These are phyloP conservation scores for Ceratothoa steindachneri DNA, from an alignment of 2,888 invertebrate species.

Conservation along the genomic window DNA sequence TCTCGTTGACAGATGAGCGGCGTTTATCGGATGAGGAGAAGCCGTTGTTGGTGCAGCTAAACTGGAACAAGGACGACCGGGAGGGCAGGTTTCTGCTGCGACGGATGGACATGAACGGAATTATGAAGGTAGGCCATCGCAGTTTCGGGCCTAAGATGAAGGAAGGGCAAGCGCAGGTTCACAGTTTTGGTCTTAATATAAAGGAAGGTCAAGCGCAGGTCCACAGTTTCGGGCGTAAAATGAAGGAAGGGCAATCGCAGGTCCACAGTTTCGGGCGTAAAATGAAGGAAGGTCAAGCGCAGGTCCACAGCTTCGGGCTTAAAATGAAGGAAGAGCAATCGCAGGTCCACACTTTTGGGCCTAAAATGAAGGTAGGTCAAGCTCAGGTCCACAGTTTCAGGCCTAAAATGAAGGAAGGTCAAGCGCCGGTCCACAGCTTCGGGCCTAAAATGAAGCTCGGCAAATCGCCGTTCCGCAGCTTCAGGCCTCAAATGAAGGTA, in stretches of 20 bases:
- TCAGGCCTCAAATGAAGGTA: no score
- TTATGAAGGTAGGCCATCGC: neutral
- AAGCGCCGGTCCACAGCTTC: neutral
- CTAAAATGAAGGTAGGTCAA: no score
- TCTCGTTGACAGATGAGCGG: conserved; percentile 81
- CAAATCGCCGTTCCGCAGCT: no score
- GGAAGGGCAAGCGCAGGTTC: neutral
- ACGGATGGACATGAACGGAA: conserved; percentile 47
- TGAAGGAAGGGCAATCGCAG: no score
- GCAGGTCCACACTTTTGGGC: no score
- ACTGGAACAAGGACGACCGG: conserved; percentile 98
- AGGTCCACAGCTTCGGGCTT: neutral
- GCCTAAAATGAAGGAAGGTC: neutral
- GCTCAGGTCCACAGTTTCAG: neutral
- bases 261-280: neutral
- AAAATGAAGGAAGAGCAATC: neutral
- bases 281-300: neutral
- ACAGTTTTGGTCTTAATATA: neutral
- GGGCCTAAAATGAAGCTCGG: neutral
- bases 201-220: no score
- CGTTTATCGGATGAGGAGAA: conserved; percentile 85
- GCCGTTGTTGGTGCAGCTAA: conserved; percentile 91
- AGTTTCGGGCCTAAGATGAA: neutral
- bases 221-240: no score
- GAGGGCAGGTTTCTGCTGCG: conserved; percentile 94